phyloP scores from a whole-genome alignment of 2,113 vertebrate genomes.

The Scatophagus argus region DNA sequence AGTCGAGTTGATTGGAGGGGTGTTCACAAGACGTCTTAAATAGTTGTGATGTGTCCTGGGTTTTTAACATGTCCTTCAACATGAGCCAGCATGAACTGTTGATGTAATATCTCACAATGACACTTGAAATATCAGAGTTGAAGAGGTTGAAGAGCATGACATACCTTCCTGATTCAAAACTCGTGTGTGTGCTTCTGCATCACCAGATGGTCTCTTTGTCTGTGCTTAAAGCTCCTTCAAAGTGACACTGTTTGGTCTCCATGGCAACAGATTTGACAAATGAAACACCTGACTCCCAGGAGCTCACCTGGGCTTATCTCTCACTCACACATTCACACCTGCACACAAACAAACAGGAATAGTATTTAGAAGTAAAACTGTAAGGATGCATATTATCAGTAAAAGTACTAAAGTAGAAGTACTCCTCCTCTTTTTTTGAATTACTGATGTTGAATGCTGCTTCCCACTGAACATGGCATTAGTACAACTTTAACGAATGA shows the following conservation, averaged over 20 bases:
- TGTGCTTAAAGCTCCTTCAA: slow-evolving; percentile 33
- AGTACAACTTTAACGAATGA: background rate
- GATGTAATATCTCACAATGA: background rate
- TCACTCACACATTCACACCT: background rate
- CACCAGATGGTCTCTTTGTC: slow-evolving; percentile 23
- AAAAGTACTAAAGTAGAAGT: background rate
- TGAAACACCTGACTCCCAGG: slow-evolving; percentile 55
- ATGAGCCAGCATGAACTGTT: background rate
- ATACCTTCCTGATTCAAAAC: background rate
- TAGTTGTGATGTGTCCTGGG: background rate
- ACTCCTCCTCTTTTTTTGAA: background rate
- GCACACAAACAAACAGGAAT: background rate
- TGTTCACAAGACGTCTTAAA: too few relatives aligned
- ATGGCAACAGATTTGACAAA: slow-evolving; percentile 56
- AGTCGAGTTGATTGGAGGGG: too few relatives aligned
- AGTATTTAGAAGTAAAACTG: background rate
- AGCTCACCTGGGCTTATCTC: slow-evolving; percentile 50
- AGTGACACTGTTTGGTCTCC: slow-evolving; percentile 47
- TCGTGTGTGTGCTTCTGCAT: background rate
- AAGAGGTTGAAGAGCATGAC: background rate
- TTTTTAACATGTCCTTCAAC: background rate
- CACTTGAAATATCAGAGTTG: background rate
- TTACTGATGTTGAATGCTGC: slow-evolving; percentile 19
- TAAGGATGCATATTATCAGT: background rate
- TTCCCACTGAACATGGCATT: background rate